Base-by-base conservation (phyloP, 2,113 vertebrate genomes). In the Leptobrachium ailaonicum region DNA sequence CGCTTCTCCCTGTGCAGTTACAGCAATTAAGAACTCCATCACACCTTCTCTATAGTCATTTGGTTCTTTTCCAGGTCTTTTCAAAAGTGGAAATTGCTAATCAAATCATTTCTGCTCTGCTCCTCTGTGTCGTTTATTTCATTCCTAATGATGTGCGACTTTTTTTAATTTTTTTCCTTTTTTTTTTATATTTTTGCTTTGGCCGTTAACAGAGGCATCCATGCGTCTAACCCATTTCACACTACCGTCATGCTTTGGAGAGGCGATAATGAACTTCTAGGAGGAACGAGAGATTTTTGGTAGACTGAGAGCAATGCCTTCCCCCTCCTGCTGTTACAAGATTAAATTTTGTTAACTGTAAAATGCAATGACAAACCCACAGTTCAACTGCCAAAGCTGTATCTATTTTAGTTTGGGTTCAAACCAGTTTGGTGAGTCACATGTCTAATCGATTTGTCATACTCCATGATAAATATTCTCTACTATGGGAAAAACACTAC, bases 11-110 rank as follows among this genome's bases (percentile, higher is more conserved):
- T 94, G 94, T 95, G 94, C 95, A 94, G 94, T 95, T 94, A 92
- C 90, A 94, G 94, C 95, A 97, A 98, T 98, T 98, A 97, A 95
- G 94, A 94, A 95, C 95, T 95, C 94, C 91, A 94, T 95, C 91
- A 91, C 95, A 96, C 95, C 94, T 96, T 93, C 93, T 93, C 94
- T 92, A 88, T 94, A 93, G 93, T 94, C 94, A 94, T 96, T 97
- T 96, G 93, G 92, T 96, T 92, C 88, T 86, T 92, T 95, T 97
- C 94, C 95, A 96, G 95, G 90, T 95, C 94, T 93, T 94, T 95
- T 95, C 93, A 95, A 94, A 96, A 93, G 94, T 95, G 93, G 94
- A 95, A 94, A 94, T 94, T 94, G 93, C 95, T 97, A 96, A 97
- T 98, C 95, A 96, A 96, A 96, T 97, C 90, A 94, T 95, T 95